These are phyloP conservation scores for Falco biarmicus DNA, from an alignment of 2,797 vertebrate genomes.

Conservation along the genomic window DNA sequence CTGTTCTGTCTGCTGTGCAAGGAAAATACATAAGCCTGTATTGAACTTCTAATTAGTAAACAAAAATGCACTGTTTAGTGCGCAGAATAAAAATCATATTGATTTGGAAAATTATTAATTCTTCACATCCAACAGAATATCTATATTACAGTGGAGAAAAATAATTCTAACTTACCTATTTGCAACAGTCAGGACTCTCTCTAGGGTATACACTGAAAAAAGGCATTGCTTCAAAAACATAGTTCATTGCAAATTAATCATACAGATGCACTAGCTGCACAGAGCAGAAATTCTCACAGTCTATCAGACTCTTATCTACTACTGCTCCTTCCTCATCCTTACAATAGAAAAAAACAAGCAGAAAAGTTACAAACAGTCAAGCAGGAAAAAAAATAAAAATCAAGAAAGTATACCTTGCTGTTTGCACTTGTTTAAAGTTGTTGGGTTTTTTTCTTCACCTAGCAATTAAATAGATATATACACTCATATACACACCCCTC, in stretches of 20 bases:
- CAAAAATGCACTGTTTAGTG: not conserved
- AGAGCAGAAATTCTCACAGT: not conserved
- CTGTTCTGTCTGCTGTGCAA: not conserved
- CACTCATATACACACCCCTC: not conserved
- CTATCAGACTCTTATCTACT: not conserved
- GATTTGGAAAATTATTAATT: not conserved
- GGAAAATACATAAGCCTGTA: not conserved
- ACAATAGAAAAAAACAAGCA: not conserved
- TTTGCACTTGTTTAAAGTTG: not conserved
- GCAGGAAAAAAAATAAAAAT: not conserved
- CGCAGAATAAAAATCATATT: not conserved
- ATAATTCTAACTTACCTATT: not conserved
- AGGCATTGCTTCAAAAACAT: not conserved
- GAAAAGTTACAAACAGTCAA: not conserved
- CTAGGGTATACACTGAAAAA: not conserved
- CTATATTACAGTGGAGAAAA: not conserved
- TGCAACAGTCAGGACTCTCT: not conserved
- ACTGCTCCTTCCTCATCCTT: not conserved
- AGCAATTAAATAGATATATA: not conserved
- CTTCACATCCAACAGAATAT: not conserved
- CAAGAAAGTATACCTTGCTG: not conserved
- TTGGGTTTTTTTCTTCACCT: not conserved
- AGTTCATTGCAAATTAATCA: not conserved
- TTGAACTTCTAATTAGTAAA: not conserved
- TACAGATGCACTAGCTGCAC: not conserved